Percentiles rank a stretch among this genome's conserved stretches.
Evolutionary conservation across 2,113 vertebrate species (phyloP).

Genomic region (Willisornis vidua): DNA sequence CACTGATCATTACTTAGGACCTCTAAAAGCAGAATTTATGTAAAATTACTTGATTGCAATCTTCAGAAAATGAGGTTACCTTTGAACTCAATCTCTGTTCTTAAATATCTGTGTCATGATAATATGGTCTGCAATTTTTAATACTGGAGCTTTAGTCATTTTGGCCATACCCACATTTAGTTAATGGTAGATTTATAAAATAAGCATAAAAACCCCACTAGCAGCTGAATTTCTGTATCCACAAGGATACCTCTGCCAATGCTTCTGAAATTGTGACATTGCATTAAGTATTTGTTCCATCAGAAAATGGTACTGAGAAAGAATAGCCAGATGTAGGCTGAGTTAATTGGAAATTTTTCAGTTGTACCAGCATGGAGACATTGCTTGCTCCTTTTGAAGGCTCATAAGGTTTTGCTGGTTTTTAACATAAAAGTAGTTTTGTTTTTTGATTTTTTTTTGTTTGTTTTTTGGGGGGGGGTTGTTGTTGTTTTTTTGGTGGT

Average conservation of each 20-base stretch:
- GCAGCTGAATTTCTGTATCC: conserved; percentile 11
- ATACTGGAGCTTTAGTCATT: neutral
- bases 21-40: conserved; percentile 6
- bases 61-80: conserved; percentile 21
- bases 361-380: neutral
- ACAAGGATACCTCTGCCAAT: neutral
- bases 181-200: neutral
- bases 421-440: neutral
- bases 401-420: neutral
- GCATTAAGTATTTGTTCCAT: conserved; percentile 3
- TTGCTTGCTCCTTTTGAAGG: neutral
- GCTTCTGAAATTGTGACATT: neutral
- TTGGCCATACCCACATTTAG: conserved; percentile 26
- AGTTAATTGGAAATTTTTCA: neutral
- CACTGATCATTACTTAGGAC: neutral
- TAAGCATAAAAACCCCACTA: neutral
- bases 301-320: neutral
- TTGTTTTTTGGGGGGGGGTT: no score
- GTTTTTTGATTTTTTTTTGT: neutral
- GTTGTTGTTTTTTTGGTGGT: no score
- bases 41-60: conserved; percentile 21
- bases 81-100: conserved; percentile 9
- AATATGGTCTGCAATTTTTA: neutral
- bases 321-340: neutral
- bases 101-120: conserved; percentile 33